phyloP scores from a whole-genome alignment of 2,113 vertebrate species.

The Pterocles orientalis region DNA sequence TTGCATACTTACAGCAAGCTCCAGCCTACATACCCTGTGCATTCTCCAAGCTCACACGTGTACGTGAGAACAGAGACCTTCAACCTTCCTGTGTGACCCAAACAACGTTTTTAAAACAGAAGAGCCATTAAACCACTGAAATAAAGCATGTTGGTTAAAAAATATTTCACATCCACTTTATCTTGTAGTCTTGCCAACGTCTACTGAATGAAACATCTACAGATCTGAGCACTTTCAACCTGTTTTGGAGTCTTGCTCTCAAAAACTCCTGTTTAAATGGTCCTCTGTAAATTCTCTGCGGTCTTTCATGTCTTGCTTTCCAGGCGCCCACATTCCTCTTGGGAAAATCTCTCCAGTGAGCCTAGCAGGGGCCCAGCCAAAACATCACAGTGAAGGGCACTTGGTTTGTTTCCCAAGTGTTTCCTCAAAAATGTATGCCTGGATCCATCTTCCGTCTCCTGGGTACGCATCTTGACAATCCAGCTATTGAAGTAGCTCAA shows the following conservation, averaged over 20 bases:
- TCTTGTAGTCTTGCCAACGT: not conserved
- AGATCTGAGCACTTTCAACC: not conserved
- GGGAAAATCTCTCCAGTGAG: not conserved
- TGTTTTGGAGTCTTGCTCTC: not conserved
- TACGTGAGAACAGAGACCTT: not conserved
- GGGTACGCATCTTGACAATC: conserved; percentile 2
- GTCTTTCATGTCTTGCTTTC: not conserved
- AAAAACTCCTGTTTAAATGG: not conserved
- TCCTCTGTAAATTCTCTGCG: not conserved
- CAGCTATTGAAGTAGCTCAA: conserved; percentile 44
- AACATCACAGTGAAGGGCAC: not conserved
- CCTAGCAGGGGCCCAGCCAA: not conserved
- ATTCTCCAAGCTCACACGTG: not conserved
- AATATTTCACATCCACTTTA: not conserved
- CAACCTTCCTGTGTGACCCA: not conserved
- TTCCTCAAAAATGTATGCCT: conserved; percentile 31
- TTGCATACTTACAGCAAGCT: not conserved
- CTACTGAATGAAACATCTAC: conserved; percentile 2
- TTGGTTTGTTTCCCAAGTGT: conserved; percentile 36
- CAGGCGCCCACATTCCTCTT: not conserved
- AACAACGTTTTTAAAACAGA: not conserved
- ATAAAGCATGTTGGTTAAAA: not conserved
- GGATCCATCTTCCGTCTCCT: conserved; percentile 32
- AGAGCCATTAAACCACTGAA: not conserved
- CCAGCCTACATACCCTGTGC: fast-evolving